phyloP scores from a whole-genome alignment of 2,113 vertebrate species.

The Herpetotheres cachinnans region DNA sequence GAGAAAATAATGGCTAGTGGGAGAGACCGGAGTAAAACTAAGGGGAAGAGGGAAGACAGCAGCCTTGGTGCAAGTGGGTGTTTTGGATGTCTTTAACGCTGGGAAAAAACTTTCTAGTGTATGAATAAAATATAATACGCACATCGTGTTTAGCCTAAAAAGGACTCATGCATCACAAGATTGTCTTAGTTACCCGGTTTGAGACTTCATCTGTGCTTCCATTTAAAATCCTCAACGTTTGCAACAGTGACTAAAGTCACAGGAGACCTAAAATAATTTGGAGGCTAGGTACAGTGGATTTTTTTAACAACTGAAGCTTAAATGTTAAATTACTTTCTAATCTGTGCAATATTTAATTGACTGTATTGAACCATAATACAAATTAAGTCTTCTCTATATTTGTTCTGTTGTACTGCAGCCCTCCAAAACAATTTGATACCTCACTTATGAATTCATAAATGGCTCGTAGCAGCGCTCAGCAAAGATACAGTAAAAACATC shows the following conservation, averaged over 20 bases:
- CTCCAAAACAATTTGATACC: conserved; percentile 74
- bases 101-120: neutral
- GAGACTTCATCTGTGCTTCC: conserved; percentile 12
- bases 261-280: conserved; percentile 38
- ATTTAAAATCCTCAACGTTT: conserved; percentile 20
- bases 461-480: conserved; percentile 49
- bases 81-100: neutral
- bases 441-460: conserved; percentile 69
- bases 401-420: conserved; percentile 62
- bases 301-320: conserved; percentile 63
- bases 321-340: conserved; percentile 73
- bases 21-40: neutral
- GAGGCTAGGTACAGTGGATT: conserved; percentile 30
- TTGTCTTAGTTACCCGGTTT: conserved; percentile 30
- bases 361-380: conserved; percentile 72
- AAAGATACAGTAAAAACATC: conserved; percentile 16
- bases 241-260: neutral
- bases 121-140: neutral
- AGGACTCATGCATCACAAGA: neutral
- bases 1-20: neutral
- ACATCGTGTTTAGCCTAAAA: conserved; percentile 19
- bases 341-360: conserved; percentile 75
- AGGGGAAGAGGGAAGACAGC: neutral
- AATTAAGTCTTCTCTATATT: conserved; percentile 75
- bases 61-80: neutral